These are phyloP conservation scores for Venusia cambrica DNA, from an alignment of 2,888 invertebrate species.

Conservation along the genomic window DNA sequence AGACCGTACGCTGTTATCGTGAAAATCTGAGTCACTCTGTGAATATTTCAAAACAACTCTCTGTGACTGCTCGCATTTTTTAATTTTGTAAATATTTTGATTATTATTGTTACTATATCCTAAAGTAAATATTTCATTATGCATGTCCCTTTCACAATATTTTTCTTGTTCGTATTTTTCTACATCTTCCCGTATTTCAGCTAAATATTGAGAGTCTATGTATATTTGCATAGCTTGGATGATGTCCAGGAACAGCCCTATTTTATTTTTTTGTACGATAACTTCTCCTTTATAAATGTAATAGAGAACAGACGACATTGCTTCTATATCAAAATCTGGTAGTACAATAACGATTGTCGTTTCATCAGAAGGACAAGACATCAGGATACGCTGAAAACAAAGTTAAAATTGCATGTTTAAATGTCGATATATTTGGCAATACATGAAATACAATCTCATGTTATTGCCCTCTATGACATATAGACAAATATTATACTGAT, in stretches of 20 bases:
- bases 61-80: constrained; percentile 39
- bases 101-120: constrained; percentile 33
- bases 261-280: constrained; percentile 75
- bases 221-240: constrained; percentile 70
- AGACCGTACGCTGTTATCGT: constrained; percentile 42
- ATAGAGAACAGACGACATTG: constrained; percentile 83
- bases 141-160: constrained; percentile 24
- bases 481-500: too few relatives aligned
- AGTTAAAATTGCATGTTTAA: too few relatives aligned
- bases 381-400: constrained; percentile 58
- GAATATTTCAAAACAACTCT: constrained; percentile 39
- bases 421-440: too few relatives aligned
- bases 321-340: constrained; percentile 83
- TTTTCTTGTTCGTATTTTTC: constrained; percentile 26
- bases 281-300: constrained; percentile 86
- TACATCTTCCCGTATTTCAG: constrained; percentile 31
- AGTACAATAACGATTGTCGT: constrained; percentile 83
- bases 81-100: constrained; percentile 44
- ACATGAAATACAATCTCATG: too few relatives aligned
- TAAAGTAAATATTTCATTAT: constrained; percentile 40
- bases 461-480: too few relatives aligned
- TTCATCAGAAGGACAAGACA: constrained; percentile 57
- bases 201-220: constrained; percentile 53
- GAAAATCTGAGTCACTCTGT: constrained; percentile 37
- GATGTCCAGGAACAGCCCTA: constrained; percentile 81